Percentiles rank a stretch among this genome's conserved stretches.
phyloP scores from a whole-genome alignment of 2,113 vertebrate species.

The Myotis davidii region DNA sequence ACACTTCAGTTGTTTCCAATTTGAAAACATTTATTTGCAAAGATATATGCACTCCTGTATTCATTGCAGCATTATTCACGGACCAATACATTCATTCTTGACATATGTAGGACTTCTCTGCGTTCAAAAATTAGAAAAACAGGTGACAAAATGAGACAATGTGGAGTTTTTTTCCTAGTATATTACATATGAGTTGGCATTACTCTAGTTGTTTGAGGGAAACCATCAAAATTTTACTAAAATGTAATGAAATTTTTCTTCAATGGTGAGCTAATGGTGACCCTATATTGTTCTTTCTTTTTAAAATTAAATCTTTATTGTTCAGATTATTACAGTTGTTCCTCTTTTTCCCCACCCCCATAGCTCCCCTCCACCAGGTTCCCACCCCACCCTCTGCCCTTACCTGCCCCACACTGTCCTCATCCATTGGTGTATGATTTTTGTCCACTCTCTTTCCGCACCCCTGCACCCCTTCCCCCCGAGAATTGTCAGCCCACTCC shows the following conservation, averaged over 20 bases:
- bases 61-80: not conserved
- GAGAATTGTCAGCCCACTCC: too few species aligned
- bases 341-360: too few species aligned
- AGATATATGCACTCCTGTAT: not conserved
- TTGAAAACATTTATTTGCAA: not conserved
- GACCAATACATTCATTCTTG: not conserved
- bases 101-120: not conserved
- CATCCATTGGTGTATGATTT: too few species aligned
- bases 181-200: not conserved
- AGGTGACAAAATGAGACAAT: not conserved
- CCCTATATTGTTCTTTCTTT: not conserved
- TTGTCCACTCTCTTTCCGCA: too few species aligned
- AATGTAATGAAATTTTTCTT: not conserved
- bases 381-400: too few species aligned
- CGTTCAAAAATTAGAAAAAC: not conserved
- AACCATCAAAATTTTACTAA: not conserved
- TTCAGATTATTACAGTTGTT: too few species aligned
- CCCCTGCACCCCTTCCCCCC: too few species aligned
- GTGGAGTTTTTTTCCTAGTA: not conserved
- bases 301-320: too few species aligned
- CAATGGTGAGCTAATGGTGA: not conserved
- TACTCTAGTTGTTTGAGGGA: not conserved
- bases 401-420: too few species aligned
- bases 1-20: not conserved
- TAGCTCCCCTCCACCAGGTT: too few species aligned